Base-by-base conservation (phyloP, 2,113 vertebrate genomes). In the Aegotheles bennettii region DNA sequence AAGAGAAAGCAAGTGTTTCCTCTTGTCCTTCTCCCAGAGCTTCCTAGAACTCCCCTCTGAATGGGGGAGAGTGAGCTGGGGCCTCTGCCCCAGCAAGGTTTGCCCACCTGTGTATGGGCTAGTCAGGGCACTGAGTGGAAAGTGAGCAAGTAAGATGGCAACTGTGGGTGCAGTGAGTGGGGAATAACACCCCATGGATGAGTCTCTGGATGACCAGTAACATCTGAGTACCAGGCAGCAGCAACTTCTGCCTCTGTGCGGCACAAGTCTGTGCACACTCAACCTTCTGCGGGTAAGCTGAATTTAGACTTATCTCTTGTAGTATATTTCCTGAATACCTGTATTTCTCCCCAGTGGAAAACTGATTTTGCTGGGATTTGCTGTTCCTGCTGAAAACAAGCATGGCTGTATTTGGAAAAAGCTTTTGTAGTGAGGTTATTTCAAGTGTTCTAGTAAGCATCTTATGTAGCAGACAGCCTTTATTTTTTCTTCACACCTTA, bases 311-410 rank as follows among this genome's bases (percentile, higher is more conserved):
- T 76, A 18, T 13, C 9, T 67, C 29, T 47, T 47, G 25, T 21
- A 67, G 43, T 68, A 9, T 31, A 80, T 73, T 80, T 90, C 59
- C 85, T 71, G 31, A 83, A 61, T 83, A 89, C 16, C 20, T 89
- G 38, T 56, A 36, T 73, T 87, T 90, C 47, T 89, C 31, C 78
- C 19, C 65, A 50, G 60, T 26, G 56, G 89, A 91, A 90, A 64
- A 65, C 40, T 82, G 17, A 36, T 81, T 88, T 83, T 68, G 35
- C 38, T 82, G 81, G 68, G 38, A 56, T 93, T 78, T 94, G 53
- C 71, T 91, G 48, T 79, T 91, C 18, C 42, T 91, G 35, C 29
- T 86, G 82, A 74, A 93, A 90, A 31, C n/a, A 76, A 74, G 12
- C 25, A 43, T 65, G 65, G 26, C 50, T 48, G 19, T 60, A 28